Conservation (phyloP, 2,113 vertebrate species). For the Scomber scombrus region DNA sequence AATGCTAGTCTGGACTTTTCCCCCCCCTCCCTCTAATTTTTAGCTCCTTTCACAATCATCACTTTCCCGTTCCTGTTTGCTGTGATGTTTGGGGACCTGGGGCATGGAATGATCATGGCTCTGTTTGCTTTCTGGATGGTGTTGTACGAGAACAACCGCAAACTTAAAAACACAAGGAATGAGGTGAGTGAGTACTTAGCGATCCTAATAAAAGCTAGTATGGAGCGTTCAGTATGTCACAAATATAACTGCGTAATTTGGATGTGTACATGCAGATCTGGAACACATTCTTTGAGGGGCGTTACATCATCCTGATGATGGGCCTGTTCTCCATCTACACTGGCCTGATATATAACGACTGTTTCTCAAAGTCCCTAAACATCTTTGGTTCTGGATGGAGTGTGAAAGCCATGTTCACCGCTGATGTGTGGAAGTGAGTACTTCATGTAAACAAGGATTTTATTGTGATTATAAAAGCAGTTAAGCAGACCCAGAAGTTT, state of each 20-base stretch:
- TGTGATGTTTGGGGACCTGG: constrained; percentile 97
- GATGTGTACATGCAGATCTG: constrained; percentile 85
- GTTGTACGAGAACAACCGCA: constrained; percentile 91
- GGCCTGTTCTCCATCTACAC: constrained; percentile 97
- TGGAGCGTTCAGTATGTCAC: neutral
- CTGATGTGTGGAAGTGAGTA: constrained; percentile 85
- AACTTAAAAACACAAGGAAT: constrained; percentile 89
- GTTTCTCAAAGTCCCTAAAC: constrained; percentile 97
- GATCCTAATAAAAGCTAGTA: too few species aligned
- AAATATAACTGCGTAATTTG: constrained; percentile 7
- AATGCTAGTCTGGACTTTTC: neutral
- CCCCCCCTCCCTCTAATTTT: neutral
- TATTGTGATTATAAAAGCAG: neutral
- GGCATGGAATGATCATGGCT: constrained; percentile 94
- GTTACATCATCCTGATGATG: constrained; percentile 97
- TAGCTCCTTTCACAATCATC: constrained; percentile 96
- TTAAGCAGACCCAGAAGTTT: neutral
- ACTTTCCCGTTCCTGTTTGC: constrained; percentile 98
- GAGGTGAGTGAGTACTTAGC: constrained; percentile 84
- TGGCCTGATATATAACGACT: constrained; percentile 98
- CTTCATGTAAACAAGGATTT: neutral
- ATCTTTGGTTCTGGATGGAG: constrained; percentile 96
- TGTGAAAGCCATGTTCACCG: constrained; percentile 88
- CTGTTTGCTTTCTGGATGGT: constrained; percentile 93
- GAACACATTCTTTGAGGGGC: constrained; percentile 94